A percentile compares a stretch with the other conserved stretches of the same genome.
These are phyloP conservation scores for Passer montanus DNA, from an alignment of 2,113 vertebrate genomes.

Conservation along the genomic window DNA sequence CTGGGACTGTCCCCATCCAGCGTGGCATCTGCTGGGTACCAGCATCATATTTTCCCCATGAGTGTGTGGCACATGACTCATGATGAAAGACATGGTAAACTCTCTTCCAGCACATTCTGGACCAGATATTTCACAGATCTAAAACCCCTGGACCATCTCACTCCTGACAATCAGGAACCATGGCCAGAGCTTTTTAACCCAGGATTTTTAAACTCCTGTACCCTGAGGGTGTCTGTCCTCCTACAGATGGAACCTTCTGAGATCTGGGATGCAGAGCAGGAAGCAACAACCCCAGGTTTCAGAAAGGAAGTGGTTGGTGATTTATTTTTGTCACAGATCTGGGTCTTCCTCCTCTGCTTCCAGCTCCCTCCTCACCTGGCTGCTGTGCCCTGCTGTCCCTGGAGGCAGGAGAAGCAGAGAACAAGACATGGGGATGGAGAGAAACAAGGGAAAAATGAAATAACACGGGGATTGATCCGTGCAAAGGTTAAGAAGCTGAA, in stretches of 20 bases:
- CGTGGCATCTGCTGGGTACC: not conserved
- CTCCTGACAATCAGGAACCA: not conserved
- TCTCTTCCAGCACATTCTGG: not conserved
- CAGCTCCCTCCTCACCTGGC: not conserved
- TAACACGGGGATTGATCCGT: not conserved
- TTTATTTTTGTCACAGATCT: not conserved
- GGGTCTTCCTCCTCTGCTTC: not conserved
- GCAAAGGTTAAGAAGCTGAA: slow-evolving; percentile 34
- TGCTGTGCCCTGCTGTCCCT: not conserved
- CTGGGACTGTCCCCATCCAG: not conserved
- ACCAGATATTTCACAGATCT: not conserved
- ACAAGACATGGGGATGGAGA: not conserved
- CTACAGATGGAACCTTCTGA: not conserved
- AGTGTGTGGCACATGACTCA: not conserved
- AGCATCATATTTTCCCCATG: not conserved
- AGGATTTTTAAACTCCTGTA: not conserved
- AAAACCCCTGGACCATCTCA: not conserved
- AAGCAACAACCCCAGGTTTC: not conserved
- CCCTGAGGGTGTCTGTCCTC: not conserved
- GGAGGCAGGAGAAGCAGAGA: not conserved
- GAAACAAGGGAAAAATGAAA: not conserved
- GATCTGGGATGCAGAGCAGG: not conserved
- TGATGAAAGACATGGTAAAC: not conserved
- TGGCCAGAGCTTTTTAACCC: fast-evolving
- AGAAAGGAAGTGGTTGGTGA: not conserved